Percentiles rank a stretch among this genome's conserved stretches.
phyloP scores from a whole-genome alignment of 1,140 invertebrate species.

The Lutraria rhynchaena region DNA sequence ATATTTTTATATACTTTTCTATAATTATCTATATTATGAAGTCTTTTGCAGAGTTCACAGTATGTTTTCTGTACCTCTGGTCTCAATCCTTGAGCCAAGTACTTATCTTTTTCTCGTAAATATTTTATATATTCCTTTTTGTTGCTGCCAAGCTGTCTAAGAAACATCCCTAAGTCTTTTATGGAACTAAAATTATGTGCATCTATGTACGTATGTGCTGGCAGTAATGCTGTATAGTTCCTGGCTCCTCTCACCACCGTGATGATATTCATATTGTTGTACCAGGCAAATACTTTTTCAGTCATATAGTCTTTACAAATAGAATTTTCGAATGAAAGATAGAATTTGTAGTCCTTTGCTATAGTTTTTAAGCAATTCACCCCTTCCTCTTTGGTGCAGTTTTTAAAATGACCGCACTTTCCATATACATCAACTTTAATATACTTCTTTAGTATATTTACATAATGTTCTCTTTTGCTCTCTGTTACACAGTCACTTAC shows the following conservation, averaged over 20 bases:
- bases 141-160: not conserved
- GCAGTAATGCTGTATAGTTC: constrained; percentile 9
- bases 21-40: constrained; percentile 30
- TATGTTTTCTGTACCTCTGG: constrained; percentile 18
- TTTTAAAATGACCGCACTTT: constrained; percentile 80
- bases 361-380: constrained; percentile 9
- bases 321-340: constrained; percentile 43
- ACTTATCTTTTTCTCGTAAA: constrained; percentile 32
- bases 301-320: constrained; percentile 42
- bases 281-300: constrained; percentile 36
- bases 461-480: constrained; percentile 84
- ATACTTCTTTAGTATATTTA: constrained; percentile 82
- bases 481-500: constrained; percentile 85
- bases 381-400: constrained; percentile 41
- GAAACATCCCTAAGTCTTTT: not conserved
- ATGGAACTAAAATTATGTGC: constrained; percentile 12
- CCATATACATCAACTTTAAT: constrained; percentile 86
- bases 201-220: constrained; percentile 14
- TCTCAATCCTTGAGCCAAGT: not conserved
- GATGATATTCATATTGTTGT: constrained; percentile 23
- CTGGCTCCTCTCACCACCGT: constrained; percentile 19
- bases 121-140: constrained; percentile 33
- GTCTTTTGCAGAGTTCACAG: constrained; percentile 35
- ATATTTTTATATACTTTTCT: constrained; percentile 2
- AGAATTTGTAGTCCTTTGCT: constrained; percentile 33